A percentile compares a stretch with the other conserved stretches of the same genome.
These are phyloP conservation scores for Lontra canadensis DNA, from an alignment of 2,113 vertebrate genomes.

Conservation along the genomic window DNA sequence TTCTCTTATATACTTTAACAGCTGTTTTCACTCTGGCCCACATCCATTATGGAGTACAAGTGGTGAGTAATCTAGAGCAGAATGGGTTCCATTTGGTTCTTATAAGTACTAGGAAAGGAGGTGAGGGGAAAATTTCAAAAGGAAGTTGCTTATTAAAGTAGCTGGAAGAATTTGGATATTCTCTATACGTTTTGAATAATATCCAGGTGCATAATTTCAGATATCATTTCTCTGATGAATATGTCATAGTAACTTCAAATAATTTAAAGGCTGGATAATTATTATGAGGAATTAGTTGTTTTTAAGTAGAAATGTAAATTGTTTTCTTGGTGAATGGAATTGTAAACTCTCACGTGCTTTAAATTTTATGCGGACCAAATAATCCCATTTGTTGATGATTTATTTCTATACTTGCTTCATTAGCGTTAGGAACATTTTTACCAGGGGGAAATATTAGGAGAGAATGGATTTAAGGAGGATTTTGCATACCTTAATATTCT, in stretches of 20 bases:
- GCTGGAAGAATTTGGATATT: not conserved
- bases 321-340: conserved; percentile 30
- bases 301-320: conserved; percentile 34
- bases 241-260: conserved; percentile 1
- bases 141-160: not conserved
- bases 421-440: not conserved
- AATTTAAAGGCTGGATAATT: conserved; percentile 33
- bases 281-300: not conserved
- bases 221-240: conserved; percentile 1
- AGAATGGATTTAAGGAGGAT: not conserved
- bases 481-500: not conserved
- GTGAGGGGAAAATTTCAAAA: not conserved
- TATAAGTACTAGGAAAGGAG: not conserved
- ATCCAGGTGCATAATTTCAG: not conserved
- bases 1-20: conserved; percentile 89
- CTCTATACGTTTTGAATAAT: not conserved
- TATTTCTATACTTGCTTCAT: not conserved
- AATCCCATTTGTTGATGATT: not conserved
- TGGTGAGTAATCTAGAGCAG: conserved; percentile 88
- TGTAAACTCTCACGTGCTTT: conserved; percentile 14
- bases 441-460: not conserved
- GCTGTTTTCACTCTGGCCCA: conserved; percentile 89
- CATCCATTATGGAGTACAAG: conserved; percentile 94
- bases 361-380: not conserved
- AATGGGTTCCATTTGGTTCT: not conserved